Evolutionary conservation across 1,140 invertebrate species (phyloP), one percentile per base, ranked within the genome.

Genomic region (Macrotrachela quadricornifera): DNA sequence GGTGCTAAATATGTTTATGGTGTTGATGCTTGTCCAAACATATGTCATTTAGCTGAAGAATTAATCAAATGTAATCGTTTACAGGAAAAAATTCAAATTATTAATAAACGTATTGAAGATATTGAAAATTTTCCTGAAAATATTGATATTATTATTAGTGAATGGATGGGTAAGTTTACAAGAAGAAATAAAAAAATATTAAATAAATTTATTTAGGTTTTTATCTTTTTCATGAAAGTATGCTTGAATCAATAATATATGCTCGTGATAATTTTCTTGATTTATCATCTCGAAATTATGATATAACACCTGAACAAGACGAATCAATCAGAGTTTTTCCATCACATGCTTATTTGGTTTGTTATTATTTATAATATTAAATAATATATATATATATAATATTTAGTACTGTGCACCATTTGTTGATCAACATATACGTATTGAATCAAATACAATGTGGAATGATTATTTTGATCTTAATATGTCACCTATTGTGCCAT

Each of bases 181-280:
- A 4, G 8, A 4, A 30, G 21, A 30, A 30, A 8, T 30, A 30
- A 30, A 30, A 30, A 30, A 30, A 30, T 30, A 30, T 30, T 30
- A 4, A 4, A 4, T 30, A 30, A 4, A 4, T 30, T 8, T 30
- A 4, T 30, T 8, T 4, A 30, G 68, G 92, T 30, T 97, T 97
- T 63, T 97, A 97, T 90, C 73, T 99, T 12, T 94, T 94, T 64
- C 97, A 99, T 71, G 92, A 99, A 71, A 76, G 92, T 59, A 99
- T 99, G 92, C 72, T 99, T 57, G 92, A 97, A 74, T 94, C 21
- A 4, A 8, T 30, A 8, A 30, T 30, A 4, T 30, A 30, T 30
- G 21, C 21, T 30, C 21, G 21, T 30, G 21, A 30, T 30, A 30
- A 30, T 4, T 30, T 30, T 30, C 21, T 30, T 30, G 2, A 2